A percentile compares a stretch with the other conserved stretches of the same genome.
Evolutionary conservation across 1,140 invertebrate genomes (phyloP).

Genomic region (Caenorhabditis briggsae): DNA sequence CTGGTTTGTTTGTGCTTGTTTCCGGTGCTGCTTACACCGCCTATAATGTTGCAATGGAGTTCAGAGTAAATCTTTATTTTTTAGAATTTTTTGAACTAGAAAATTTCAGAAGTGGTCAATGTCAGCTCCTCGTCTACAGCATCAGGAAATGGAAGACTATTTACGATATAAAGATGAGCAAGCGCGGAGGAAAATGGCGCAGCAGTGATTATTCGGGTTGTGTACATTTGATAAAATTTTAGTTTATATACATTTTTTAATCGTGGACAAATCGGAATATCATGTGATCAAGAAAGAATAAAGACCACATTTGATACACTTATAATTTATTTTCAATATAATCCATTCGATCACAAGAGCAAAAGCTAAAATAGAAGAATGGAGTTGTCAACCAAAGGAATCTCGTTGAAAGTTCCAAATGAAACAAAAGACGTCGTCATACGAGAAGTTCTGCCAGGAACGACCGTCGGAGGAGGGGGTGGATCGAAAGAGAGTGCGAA

Average conservation of each 20-base stretch:
- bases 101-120: slow-evolving; percentile 26
- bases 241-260: no score
- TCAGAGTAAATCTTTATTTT: slow-evolving; percentile 14
- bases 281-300: no score
- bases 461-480: not conserved
- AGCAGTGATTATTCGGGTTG: not conserved
- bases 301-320: no score
- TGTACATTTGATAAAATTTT: not conserved
- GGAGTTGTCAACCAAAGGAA: slow-evolving; percentile 14
- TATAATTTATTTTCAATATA: not conserved
- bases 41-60: slow-evolving; percentile 7
- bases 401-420: not conserved
- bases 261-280: no score
- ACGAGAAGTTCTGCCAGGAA: not conserved
- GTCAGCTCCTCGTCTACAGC: slow-evolving; percentile 23
- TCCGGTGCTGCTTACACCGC: not conserved
- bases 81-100: not conserved
- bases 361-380: not conserved
- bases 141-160: slow-evolving; percentile 43
- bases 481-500: not conserved
- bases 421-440: slow-evolving; percentile 3
- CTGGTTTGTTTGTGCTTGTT: slow-evolving; percentile 23
- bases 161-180: slow-evolving; percentile 9
- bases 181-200: not conserved
- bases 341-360: not conserved